Evolutionary conservation across 2,888 invertebrate species (phyloP), one percentile per base, ranked within the genome.

Genomic region (Sicus ferrugineus): DNA sequence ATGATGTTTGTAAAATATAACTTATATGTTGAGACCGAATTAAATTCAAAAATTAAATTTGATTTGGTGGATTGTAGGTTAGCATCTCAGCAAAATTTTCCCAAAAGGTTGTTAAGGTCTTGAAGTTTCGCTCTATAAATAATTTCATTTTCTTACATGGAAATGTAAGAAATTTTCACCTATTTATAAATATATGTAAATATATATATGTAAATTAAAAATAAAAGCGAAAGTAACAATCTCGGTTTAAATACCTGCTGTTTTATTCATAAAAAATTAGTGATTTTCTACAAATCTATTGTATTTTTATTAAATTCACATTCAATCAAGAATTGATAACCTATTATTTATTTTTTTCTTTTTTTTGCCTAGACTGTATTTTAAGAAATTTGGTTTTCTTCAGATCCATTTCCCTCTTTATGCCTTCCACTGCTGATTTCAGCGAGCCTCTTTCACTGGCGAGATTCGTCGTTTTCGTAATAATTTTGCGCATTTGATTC

Each of bases 401-500:
- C 21, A 28, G n/a, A 7, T 3, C 16, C n/a, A 14, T 46, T 59
- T 16, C 11, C 28, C 19, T 21, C 48, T 7, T 28, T 28, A 7
- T 71, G 75, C 74, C 69, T 77, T 58, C 16, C 0, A 78, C 38
- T 1, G 72, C 21, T 7, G 0, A 0, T 5, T 70, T 54, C 16
- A 54, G 2, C 14, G 54, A 54, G 26, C 54, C 28, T 28, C 28
- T 3, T 26, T 2, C 70, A 6, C 59, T 58, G 6, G 28, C 28
- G 1, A 64, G 30, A 3, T 4, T 0, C 0, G 73, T 68, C 9
- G 70, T 69, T 64, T 66, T 73, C 0, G 78, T 79, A 23, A 79
- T 76, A 19, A 72, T 0, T 48, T 66, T 68, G 3, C 77, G 77
- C 1, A 78, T 38, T n/a, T 31, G 68, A 66, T 79, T 77, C 7